Evolutionary conservation across 2,797 vertebrate species (phyloP).

Genomic region (Myiotriccus ornatus): DNA sequence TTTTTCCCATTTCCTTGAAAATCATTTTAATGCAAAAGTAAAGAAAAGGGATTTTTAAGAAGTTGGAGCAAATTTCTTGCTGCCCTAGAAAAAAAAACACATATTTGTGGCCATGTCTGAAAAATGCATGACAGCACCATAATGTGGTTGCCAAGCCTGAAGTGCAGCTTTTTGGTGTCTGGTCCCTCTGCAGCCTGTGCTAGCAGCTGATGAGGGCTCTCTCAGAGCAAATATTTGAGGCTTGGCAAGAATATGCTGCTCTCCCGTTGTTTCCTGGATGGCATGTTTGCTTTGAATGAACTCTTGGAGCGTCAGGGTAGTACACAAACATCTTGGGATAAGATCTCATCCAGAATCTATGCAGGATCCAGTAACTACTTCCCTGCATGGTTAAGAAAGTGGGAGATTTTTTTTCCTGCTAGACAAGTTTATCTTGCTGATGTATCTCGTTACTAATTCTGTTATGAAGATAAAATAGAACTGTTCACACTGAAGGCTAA

Average conservation of each 20-base stretch:
- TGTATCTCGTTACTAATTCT: not conserved
- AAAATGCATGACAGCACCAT: not conserved
- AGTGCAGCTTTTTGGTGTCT: not conserved
- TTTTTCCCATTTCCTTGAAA: not conserved
- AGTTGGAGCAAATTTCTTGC: not conserved
- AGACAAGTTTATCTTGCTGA: not conserved
- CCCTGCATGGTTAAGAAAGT: not conserved
- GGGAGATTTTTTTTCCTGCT: not conserved
- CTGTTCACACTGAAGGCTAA: not conserved
- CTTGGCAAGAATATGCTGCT: constrained; percentile 16
- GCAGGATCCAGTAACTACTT: not conserved
- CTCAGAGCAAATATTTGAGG: constrained; percentile 50
- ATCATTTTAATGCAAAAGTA: not conserved
- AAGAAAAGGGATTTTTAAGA: not conserved
- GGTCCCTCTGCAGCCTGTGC: not conserved
- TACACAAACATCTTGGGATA: not conserved
- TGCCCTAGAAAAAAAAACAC: constrained; percentile 28
- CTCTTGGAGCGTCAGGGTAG: not conserved
- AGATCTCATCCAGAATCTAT: not conserved
- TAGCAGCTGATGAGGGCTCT: constrained; percentile 6
- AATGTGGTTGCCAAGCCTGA: not conserved
- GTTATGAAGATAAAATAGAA: not conserved
- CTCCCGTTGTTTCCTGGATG: not conserved
- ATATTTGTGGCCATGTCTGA: constrained; percentile 21
- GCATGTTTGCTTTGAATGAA: constrained; percentile 36